Conservation (phyloP, 2,797 vertebrate genomes). For the Squalus acanthias region DNA sequence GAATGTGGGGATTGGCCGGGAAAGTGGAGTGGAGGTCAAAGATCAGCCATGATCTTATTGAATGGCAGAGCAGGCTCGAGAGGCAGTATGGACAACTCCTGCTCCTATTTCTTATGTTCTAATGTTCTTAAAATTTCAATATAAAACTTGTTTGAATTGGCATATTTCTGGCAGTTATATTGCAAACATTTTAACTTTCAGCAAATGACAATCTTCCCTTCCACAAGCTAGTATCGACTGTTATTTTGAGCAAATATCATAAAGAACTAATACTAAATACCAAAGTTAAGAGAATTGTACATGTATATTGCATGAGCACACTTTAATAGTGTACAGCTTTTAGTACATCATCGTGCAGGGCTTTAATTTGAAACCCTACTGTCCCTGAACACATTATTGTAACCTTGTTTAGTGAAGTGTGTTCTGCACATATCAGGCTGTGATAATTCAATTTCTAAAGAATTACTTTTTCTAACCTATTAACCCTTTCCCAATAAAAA, state of each 20-base stretch:
- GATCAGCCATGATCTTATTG: no score
- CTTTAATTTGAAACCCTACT: neutral
- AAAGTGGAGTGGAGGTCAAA: no score
- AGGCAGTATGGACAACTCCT: no score
- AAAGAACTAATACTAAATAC: neutral
- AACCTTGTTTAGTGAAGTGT: slow-evolving; percentile 6
- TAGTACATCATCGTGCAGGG: neutral
- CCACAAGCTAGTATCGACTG: neutral
- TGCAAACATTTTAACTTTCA: neutral
- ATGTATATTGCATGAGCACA: neutral
- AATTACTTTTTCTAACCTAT: neutral
- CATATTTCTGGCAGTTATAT: neutral
- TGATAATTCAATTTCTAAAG: neutral
- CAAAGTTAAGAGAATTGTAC: neutral
- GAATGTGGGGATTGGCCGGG: no score
- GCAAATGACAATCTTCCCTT: neutral
- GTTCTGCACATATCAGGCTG: neutral
- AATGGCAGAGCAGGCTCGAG: no score
- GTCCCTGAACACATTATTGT: neutral
- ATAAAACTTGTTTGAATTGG: neutral
- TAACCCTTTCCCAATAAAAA: neutral
- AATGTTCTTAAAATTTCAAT: neutral
- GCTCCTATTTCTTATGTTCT: no score
- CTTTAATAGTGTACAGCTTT: neutral
- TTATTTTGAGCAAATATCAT: neutral